Evolutionary conservation across 2,113 vertebrate genomes (phyloP), one percentile per base, ranked within the genome.

Genomic region (Eidolon helvum): DNA sequence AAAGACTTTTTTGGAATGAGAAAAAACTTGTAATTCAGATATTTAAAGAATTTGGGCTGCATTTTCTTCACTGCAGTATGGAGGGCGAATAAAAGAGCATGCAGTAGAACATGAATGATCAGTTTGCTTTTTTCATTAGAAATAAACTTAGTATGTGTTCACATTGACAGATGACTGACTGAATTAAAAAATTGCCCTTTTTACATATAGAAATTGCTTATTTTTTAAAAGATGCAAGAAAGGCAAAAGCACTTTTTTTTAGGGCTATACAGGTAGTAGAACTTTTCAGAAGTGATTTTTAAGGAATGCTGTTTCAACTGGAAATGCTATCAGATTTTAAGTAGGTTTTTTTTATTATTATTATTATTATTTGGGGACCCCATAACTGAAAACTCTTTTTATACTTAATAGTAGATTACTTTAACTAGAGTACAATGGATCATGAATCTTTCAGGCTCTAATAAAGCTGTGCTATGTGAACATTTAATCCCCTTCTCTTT

Each of bases 301-400:
- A 38, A 95, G 63, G 68, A 48, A 69, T 94, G 26, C 35, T 95
- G 2, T 77, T 94, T 92, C 16, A 88, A 74, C 69, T 87, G 59
- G 28, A 98, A 96, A 69, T 90, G 15, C 84, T 85, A 22, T 40
- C 65, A 68, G 19, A 59, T 90, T 94, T 97, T 94, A 95, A 68
- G 40, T 78, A 80, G 53, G 3, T 38, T 97, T 96, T 97, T n/a
- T 87, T 93, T 93, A 77, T 72, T 95, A 59, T 82, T 79, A 94
- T 93, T 93, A 77, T 72, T 95, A 59, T 82, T 79, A 94, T 77
- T 97, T 91, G 33, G n/a, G 24, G 59, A 83, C 11, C 33, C 28
- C 24, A 68, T 92, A 88, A 84, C 48, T 59, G 21, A 89, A 85
- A 95, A 85, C 28, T 72, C 21, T 94, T 90, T 89, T 88, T 59